phyloP scores from a whole-genome alignment of 2,888 invertebrate species.

The Malachius bipustulatus region DNA sequence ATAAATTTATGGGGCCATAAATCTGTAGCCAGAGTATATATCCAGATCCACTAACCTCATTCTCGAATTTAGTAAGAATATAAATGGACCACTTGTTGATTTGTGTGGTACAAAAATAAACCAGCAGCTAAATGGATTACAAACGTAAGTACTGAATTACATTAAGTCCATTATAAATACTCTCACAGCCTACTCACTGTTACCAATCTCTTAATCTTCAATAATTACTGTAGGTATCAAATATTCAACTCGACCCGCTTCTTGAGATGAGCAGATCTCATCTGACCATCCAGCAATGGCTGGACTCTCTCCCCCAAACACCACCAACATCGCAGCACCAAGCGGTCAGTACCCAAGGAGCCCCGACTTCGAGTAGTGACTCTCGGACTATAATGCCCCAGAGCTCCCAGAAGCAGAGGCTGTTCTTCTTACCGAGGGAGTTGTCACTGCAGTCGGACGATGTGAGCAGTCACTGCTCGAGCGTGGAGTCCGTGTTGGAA shows the following conservation, averaged over 20 bases:
- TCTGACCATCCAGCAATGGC: constrained; percentile 60
- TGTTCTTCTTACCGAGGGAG: neutral
- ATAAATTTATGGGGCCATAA: no score
- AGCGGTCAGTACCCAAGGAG: constrained; percentile 15
- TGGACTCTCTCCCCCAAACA: constrained; percentile 50
- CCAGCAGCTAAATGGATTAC: no score
- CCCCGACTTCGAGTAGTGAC: constrained; percentile 9
- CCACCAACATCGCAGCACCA: constrained; percentile 18
- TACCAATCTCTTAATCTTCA: neutral
- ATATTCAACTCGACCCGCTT: no score
- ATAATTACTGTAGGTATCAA: no score
- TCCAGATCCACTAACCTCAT: no score
- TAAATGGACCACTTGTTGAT: no score
- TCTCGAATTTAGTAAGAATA: no score
- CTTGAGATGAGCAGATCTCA: constrained; percentile 45
- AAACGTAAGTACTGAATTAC: no score
- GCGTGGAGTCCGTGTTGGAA: constrained; percentile 72
- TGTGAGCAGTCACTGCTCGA: constrained; percentile 55
- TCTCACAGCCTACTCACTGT: constrained; percentile 1
- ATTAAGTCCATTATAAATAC: no score
- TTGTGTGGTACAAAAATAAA: no score
- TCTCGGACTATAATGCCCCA: neutral
- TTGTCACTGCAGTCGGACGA: constrained; percentile 34
- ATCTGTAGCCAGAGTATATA: no score
- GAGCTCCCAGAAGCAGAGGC: constrained; percentile 3